Base-by-base conservation (phyloP, 2,113 vertebrate species). In the Istiophorus platypterus region DNA sequence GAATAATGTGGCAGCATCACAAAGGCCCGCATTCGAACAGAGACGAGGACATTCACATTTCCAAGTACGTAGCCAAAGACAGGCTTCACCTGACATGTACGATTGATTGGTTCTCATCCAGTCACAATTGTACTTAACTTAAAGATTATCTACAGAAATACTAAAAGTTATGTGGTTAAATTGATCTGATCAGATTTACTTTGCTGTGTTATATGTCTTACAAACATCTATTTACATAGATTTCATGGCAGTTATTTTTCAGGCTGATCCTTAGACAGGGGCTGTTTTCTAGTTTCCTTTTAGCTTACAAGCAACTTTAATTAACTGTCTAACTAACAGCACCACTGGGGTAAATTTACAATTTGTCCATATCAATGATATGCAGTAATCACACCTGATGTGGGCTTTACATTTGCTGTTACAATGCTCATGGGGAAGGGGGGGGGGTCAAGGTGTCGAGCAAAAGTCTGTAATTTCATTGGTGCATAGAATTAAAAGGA, bases 401-500 rank as follows among this genome's bases (percentile, higher is more conserved):
- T 47, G 37, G 59, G 73, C 63, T 83, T 64, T 81, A 72, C 49
- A 72, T 79, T 81, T 66, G 76, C 69, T 61, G 80, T 57, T 42
- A 49, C 49, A 26, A 66, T 68, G 65, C 70, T 84, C 20, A 1
- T 26, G 17, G 59, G 22, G 56, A 61, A 63, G 80, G 67, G 17
- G 59, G 22, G 56, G 54, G 59, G 80, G 67, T 29, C 14, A 69
- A 74, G 56, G 37, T 64, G 65, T 71, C 66, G 37, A 51, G 37
- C 17, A 67, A 67, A 64, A 61, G 37, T 73, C 37, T 66, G 66
- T 80, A 66, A 67, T 84, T 75, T 78, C 69, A 91, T 61, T 61
- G 87, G 84, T 91, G 89, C 89, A 92, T 87, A 91, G 87, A 89
- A 82, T 86, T 49, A 56, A 85, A 83, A 85, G 62, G 70, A 80